These are phyloP conservation scores for Oxyura jamaicensis DNA, from an alignment of 2,113 vertebrate species.

Conservation along the genomic window DNA sequence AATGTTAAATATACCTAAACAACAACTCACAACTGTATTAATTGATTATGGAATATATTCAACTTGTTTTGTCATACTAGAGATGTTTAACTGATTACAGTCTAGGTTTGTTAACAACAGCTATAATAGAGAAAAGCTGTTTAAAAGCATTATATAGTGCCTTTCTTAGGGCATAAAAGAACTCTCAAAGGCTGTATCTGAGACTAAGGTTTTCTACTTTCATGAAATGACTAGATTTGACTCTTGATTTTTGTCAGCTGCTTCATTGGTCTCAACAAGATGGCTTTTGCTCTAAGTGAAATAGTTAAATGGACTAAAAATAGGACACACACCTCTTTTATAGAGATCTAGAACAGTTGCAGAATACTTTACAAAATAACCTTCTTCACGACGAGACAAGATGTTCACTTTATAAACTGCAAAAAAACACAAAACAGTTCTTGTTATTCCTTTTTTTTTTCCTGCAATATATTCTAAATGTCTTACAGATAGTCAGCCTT, in stretches of 20 bases:
- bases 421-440: background rate
- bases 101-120: background rate
- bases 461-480: background rate
- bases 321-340: conserved; percentile 78
- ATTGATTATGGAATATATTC: background rate
- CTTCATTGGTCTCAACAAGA: background rate
- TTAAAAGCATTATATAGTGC: background rate
- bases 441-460: background rate
- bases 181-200: background rate
- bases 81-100: background rate
- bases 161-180: background rate
- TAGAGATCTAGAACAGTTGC: conserved; percentile 82
- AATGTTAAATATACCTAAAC: background rate
- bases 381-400: conserved; percentile 76
- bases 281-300: background rate
- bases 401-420: conserved; percentile 87
- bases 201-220: background rate
- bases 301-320: background rate
- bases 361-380: conserved; percentile 85
- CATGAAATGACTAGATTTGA: background rate
- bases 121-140: background rate
- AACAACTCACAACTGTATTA: background rate
- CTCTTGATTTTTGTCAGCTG: background rate
- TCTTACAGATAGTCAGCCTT: background rate
- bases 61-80: background rate